Evolutionary conservation across 2,113 vertebrate species (phyloP).

Genomic region (Protobothrops flavoviridis): DNA sequence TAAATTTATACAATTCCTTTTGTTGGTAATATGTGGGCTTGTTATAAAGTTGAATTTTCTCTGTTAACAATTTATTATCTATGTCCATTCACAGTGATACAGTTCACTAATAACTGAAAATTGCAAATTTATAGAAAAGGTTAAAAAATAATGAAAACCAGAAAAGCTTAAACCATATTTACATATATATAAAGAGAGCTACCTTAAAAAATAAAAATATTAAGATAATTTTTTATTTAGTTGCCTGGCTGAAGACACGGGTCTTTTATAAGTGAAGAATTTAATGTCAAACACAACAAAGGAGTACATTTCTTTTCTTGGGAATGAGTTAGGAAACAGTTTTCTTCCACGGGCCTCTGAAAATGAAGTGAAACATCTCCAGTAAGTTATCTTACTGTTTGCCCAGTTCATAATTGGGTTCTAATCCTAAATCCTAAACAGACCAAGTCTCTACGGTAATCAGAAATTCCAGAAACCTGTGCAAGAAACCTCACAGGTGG

Average conservation of each 20-base stretch:
- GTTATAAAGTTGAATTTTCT: background rate
- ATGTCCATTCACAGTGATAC: background rate
- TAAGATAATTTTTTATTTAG: background rate
- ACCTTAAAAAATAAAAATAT: background rate
- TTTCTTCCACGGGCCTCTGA: background rate
- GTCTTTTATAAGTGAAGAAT: background rate
- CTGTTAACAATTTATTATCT: background rate
- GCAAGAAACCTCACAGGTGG: background rate
- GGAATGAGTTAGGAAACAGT: background rate
- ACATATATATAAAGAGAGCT: background rate
- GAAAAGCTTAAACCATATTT: background rate
- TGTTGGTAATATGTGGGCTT: background rate
- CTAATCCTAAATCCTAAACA: background rate
- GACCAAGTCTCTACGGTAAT: background rate
- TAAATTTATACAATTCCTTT: background rate
- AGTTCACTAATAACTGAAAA: background rate
- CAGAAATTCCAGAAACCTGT: background rate
- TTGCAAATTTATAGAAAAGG: background rate
- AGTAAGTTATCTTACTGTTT: background rate
- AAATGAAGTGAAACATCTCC: background rate
- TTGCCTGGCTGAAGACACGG: background rate
- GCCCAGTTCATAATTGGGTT: background rate
- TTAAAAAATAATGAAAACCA: background rate
- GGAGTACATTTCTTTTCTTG: background rate
- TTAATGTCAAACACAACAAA: background rate